Evolutionary conservation across 2,888 invertebrate species (phyloP).

Genomic region (Plebejus anna): DNA sequence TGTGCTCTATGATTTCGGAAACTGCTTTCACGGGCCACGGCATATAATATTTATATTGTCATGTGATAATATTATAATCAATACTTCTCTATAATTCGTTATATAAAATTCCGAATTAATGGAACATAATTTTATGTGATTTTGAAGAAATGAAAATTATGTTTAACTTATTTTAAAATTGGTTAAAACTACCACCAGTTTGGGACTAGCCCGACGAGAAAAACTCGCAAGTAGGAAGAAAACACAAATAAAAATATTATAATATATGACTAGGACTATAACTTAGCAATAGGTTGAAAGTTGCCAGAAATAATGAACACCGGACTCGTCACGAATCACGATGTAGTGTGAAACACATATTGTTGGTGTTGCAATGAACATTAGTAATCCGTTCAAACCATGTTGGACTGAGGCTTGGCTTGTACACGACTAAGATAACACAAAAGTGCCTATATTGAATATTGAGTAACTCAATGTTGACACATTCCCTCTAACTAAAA

Average conservation of each 20-base stretch:
- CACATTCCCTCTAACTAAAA: neutral
- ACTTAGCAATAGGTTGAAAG: neutral
- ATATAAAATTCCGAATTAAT: too few relatives aligned
- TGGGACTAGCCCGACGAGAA: too few relatives aligned
- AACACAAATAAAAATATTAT: too few relatives aligned
- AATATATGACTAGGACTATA: neutral
- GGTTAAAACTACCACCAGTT: too few relatives aligned
- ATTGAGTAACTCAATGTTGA: conserved; percentile 51
- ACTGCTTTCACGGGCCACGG: neutral
- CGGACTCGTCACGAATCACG: neutral
- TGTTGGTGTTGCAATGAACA: conserved; percentile 34
- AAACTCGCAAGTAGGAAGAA: too few relatives aligned
- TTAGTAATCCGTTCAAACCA: conserved; percentile 41
- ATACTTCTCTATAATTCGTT: neutral
- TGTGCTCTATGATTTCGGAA: neutral
- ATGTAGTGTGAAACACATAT: conserved; percentile 5
- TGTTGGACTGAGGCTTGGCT: conserved; percentile 43
- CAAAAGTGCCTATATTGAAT: conserved; percentile 55
- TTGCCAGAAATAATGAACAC: neutral
- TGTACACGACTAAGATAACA: conserved; percentile 63
- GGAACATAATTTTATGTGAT: too few relatives aligned
- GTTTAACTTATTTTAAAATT: too few relatives aligned
- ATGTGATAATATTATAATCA: neutral
- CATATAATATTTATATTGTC: neutral
- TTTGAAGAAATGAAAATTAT: too few relatives aligned